Base-by-base conservation (phyloP, 2,888 invertebrate genomes). In the Leptogaster cylindrica region DNA sequence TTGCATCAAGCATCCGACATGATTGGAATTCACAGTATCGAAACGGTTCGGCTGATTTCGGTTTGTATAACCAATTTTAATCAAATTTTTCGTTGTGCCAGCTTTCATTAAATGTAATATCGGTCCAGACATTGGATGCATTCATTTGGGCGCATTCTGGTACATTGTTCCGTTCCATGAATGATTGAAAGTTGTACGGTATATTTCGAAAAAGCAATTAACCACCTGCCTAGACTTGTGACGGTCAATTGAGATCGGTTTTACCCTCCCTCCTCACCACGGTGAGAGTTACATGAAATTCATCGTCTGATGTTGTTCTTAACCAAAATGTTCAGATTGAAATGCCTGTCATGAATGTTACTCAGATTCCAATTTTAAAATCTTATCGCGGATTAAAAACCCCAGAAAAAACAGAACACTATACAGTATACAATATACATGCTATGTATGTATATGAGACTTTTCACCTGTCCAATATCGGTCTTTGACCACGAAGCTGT, bases 191-290 rank as follows among this genome's bases (percentile, higher is more conserved):
- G n/a, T n/a, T n/a, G n/a, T n/a, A n/a, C n/a, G n/a, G n/a, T n/a
- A n/a, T n/a, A n/a, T n/a, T n/a, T n/a, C n/a, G n/a, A n/a, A n/a
- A n/a, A n/a, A n/a, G n/a, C n/a, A n/a, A 61, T 61, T 61, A 61
- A 27, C 61, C 61, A 61, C 61, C 61, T 61, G 61, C 61, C 61
- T 44, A 28, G 61, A 5, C 44, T 10, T 20, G 10, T 14, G 61
- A 44, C 44, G 41, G 31, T 28, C 44, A 28, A 61, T 61, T 44
- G n/a, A 61, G 61, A 61, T 25, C 44, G 33, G 55, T 36, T 55
- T 39, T 23, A 25, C 6, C 39, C 55, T 55, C 55, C 55, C 16
- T 46, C 46, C 23, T 31, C 10, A 25, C 20, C 7, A 25, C n/a
- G n/a, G n/a, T n/a, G n/a, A n/a, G n/a, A n/a, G n/a, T n/a, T n/a